phyloP scores from a whole-genome alignment of 2,113 vertebrate species.

The Cathartes aura region DNA sequence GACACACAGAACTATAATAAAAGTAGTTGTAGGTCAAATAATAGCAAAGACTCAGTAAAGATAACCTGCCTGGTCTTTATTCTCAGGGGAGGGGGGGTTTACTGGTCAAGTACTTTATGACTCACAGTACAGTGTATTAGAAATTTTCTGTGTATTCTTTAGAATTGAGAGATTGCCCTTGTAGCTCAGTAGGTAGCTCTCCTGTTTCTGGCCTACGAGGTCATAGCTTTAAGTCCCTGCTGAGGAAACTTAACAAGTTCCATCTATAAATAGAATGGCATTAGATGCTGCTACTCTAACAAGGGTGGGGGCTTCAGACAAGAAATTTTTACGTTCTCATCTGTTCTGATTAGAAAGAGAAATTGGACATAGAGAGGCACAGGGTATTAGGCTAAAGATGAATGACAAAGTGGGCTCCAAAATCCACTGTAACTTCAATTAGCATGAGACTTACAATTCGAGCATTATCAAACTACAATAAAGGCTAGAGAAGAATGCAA shows the following conservation, averaged over 20 bases:
- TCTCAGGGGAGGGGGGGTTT: background rate
- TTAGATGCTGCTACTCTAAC: constrained; percentile 33
- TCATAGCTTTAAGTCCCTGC: constrained; percentile 59
- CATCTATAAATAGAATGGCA: constrained; percentile 67
- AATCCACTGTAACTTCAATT: background rate
- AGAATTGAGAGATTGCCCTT: constrained; percentile 63
- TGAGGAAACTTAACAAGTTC: constrained; percentile 72
- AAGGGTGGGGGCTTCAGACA: constrained; percentile 60
- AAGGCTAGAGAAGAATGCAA: background rate
- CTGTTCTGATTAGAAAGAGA: constrained; percentile 3
- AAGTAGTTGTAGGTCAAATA: constrained; percentile 22
- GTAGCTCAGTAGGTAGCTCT: constrained; percentile 66
- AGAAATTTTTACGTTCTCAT: constrained; percentile 22
- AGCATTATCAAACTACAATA: background rate
- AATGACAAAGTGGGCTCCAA: background rate
- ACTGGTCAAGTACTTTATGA: constrained; percentile 58
- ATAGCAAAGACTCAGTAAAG: constrained; percentile 33
- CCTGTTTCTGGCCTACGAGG: constrained; percentile 63
- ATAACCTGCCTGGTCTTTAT: constrained; percentile 31
- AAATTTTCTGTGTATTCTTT: constrained; percentile 55
- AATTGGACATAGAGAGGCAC: background rate
- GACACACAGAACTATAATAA: background rate
- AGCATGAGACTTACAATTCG: background rate
- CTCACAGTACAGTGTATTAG: constrained; percentile 56
- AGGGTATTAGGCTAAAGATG: background rate